Evolutionary conservation across 2,113 vertebrate genomes (phyloP).

Genomic region (Damaliscus lunatus): DNA sequence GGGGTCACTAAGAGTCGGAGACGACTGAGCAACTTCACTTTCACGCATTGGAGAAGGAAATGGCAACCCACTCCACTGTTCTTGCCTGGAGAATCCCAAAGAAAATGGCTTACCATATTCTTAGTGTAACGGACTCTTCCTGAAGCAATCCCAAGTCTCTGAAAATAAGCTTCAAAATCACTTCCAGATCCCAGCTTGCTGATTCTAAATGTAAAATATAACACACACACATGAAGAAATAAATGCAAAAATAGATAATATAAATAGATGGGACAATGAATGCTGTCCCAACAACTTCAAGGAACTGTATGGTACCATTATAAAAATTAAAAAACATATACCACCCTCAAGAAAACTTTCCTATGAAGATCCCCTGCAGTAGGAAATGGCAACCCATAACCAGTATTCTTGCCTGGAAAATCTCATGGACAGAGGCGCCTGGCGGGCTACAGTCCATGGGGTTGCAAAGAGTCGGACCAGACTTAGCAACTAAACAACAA

Average conservation of each 20-base stretch:
- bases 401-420: background rate
- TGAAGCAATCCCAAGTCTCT: slow-evolving; percentile 93
- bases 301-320: background rate
- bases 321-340: background rate
- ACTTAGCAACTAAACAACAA: background rate
- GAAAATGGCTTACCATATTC: slow-evolving; percentile 84
- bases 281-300: background rate
- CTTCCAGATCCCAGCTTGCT: slow-evolving; percentile 97
- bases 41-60: no score
- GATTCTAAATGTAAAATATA: slow-evolving; percentile 83
- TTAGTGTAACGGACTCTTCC: slow-evolving; percentile 95
- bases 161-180: slow-evolving; percentile 97
- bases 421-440: background rate
- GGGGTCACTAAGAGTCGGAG: no score
- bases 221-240: background rate
- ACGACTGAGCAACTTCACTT: no score
- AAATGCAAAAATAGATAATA: background rate
- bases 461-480: background rate
- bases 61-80: no score
- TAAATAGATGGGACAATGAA: background rate
- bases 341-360: background rate
- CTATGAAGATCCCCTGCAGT: background rate
- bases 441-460: fast-evolving
- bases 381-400: background rate
- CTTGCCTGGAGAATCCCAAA: background rate